A percentile compares a stretch with the other conserved stretches of the same genome.
phyloP scores from a whole-genome alignment of 2,113 vertebrate genomes.

The Dromiciops gliroides region DNA sequence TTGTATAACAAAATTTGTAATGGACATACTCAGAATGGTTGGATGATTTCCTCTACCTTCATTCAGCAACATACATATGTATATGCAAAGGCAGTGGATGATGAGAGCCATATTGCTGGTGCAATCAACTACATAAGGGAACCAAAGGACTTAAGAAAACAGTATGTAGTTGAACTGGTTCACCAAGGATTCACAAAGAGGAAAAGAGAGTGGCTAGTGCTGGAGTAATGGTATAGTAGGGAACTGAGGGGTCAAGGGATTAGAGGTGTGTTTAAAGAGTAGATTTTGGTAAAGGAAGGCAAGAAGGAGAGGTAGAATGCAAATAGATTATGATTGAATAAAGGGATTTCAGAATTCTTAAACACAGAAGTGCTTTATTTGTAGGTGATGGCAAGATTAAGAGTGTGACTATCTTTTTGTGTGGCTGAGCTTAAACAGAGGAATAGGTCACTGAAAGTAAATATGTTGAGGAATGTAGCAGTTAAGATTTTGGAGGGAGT shows the following conservation, averaged over 20 bases:
- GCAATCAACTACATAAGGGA: neutral
- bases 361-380: neutral
- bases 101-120: neutral
- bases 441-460: neutral
- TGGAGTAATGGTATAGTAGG: neutral
- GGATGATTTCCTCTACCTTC: neutral
- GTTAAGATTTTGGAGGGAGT: neutral
- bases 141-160: neutral
- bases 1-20: neutral
- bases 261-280: neutral
- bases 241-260: neutral
- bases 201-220: neutral
- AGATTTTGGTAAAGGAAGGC: neutral
- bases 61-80: neutral
- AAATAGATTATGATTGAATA: neutral
- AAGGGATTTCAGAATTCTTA: neutral
- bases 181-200: neutral
- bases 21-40: neutral
- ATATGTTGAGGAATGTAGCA: neutral
- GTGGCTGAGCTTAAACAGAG: neutral
- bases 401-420: neutral
- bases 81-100: neutral
- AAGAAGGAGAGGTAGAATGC: neutral
- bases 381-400: neutral
- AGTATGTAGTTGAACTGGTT: neutral